These are phyloP conservation scores for Campodea augens DNA, from an alignment of 1,140 invertebrate species.

Conservation along the genomic window DNA sequence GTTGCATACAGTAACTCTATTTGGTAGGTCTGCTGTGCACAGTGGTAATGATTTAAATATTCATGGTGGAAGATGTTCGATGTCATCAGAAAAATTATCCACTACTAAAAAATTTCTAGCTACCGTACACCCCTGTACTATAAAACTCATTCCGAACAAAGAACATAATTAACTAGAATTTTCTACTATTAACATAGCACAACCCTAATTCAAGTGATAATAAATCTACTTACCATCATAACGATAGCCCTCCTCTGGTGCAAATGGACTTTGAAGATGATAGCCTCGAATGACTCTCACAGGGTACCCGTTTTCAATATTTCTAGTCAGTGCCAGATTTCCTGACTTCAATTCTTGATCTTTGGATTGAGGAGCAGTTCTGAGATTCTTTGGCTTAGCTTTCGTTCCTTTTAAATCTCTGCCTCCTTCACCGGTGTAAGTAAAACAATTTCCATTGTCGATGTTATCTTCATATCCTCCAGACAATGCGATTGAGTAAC, in stretches of 20 bases:
- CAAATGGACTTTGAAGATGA: conserved; percentile 17
- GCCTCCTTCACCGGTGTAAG: conserved; percentile 12
- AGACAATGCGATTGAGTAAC: conserved; percentile 10
- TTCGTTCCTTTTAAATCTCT: conserved; percentile 12
- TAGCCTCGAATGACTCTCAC: conserved; percentile 26
- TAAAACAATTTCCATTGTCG: conserved; percentile 10
- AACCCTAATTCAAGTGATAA: too few species aligned
- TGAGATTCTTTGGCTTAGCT: conserved; percentile 19
- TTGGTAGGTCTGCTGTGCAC: too few species aligned
- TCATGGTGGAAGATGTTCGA: too few species aligned
- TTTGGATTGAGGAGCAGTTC: conserved; percentile 26
- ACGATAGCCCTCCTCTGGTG: conserved; percentile 12
- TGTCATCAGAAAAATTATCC: too few species aligned
- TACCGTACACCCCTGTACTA: too few species aligned
- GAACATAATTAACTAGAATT: too few species aligned
- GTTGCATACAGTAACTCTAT: too few species aligned
- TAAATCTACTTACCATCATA: conserved; percentile 13
- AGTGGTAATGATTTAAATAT: too few species aligned
- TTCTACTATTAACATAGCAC: too few species aligned
- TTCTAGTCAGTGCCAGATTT: conserved; percentile 21
- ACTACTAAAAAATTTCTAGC: too few species aligned
- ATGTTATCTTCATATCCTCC: conserved; percentile 12
- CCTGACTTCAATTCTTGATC: conserved; percentile 23
- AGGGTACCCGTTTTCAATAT: conserved; percentile 20
- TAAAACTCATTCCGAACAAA: too few species aligned